Evolutionary conservation across 2,113 vertebrate species (phyloP).

Genomic region (Trematomus loennbergii): DNA sequence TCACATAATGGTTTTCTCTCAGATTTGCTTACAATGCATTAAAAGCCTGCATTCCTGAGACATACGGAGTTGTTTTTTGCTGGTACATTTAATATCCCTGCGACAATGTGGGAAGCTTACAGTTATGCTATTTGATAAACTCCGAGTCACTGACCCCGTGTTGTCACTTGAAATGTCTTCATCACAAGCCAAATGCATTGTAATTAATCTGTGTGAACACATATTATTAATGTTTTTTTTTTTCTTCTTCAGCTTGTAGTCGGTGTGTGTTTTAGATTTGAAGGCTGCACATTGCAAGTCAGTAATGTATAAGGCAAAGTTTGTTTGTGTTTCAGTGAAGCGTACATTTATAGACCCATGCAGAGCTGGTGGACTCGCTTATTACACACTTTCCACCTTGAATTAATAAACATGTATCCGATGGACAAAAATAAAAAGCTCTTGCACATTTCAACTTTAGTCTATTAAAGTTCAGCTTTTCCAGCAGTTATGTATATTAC

Average conservation of each 20-base stretch:
- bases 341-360: not conserved
- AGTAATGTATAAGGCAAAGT: not conserved
- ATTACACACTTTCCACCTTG: not conserved
- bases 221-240: not conserved
- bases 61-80: constrained; percentile 36
- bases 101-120: constrained; percentile 19
- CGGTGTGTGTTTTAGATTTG: not conserved
- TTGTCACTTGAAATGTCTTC: constrained; percentile 56
- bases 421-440: not conserved
- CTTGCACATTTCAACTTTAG: not conserved
- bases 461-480: not conserved
- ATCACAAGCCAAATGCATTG: constrained; percentile 15
- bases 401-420: not conserved
- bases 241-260: not conserved
- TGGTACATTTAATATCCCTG: constrained; percentile 37
- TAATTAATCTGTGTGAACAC: not conserved
- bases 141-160: constrained; percentile 20
- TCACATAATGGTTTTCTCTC: constrained; percentile 60
- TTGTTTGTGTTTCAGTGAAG: constrained; percentile 1
- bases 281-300: constrained; percentile 26
- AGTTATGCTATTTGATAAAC: constrained; percentile 16
- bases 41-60: constrained; percentile 39
- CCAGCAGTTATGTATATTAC: not conserved
- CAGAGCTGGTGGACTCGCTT: not conserved
- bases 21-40: constrained; percentile 75